Evolutionary conservation across 2,797 vertebrate genomes (phyloP).

Genomic region (Pangasius macronema): DNA sequence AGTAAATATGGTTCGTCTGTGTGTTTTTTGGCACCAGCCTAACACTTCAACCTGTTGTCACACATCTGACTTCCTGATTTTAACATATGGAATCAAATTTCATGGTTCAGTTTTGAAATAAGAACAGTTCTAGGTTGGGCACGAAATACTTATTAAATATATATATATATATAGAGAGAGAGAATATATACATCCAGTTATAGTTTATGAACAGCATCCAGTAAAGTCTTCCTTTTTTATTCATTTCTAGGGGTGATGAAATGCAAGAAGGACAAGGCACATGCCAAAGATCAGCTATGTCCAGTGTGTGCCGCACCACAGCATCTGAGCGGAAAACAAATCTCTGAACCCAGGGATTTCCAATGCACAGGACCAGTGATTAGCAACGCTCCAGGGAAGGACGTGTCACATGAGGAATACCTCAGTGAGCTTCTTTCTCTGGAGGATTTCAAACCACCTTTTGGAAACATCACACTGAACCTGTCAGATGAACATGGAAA

Average conservation of each 20-base stretch:
- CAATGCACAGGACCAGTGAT: constrained; percentile 80
- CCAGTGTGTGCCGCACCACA: constrained; percentile 78
- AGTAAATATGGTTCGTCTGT: not conserved
- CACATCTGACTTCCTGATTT: constrained; percentile 9
- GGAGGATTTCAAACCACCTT: constrained; percentile 68
- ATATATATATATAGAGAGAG: not conserved
- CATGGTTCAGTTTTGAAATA: not conserved
- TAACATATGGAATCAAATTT: not conserved
- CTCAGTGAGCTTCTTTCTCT: constrained; percentile 62
- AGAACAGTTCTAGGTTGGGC: not conserved
- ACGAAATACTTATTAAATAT: not conserved
- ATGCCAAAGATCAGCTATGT: constrained; percentile 81
- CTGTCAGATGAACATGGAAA: constrained; percentile 89
- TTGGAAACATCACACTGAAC: constrained; percentile 79
- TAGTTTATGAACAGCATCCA: not conserved
- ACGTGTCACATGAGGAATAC: constrained; percentile 59
- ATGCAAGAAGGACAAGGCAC: constrained; percentile 84
- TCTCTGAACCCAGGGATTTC: constrained; percentile 75
- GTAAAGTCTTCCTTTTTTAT: constrained; percentile 14
- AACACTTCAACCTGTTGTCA: not conserved
- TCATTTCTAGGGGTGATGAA: constrained; percentile 81
- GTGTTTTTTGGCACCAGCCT: not conserved
- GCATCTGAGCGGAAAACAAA: constrained; percentile 71
- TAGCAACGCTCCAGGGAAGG: constrained; percentile 66
- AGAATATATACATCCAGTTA: not conserved